These are phyloP conservation scores for Tetrapedia diversipes DNA, from an alignment of 2,888 invertebrate species.

Conservation along the genomic window DNA sequence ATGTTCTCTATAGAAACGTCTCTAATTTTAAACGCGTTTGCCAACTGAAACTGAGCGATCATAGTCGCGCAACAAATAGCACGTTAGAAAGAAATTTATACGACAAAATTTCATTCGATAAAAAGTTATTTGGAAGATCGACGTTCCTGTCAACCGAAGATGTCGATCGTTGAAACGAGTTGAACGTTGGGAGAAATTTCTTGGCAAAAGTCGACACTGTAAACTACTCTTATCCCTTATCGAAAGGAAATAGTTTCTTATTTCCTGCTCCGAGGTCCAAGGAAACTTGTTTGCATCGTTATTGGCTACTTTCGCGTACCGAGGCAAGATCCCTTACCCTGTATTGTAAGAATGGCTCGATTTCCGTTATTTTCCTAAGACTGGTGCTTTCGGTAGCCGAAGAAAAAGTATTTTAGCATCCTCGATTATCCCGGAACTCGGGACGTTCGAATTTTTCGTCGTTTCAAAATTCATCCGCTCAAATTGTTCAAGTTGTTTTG, in stretches of 20 bases:
- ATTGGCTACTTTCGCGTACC: conserved; percentile 58
- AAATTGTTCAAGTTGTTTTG: conserved; percentile 33
- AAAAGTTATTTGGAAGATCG: background rate
- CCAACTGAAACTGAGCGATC: no score
- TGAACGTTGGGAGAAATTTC: conserved; percentile 17
- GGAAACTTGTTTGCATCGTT: conserved; percentile 63
- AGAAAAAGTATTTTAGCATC: conserved; percentile 9
- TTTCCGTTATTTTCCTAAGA: conserved; percentile 30
- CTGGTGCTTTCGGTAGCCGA: background rate
- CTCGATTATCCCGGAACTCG: background rate
- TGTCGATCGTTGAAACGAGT: background rate
- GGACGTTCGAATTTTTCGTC: background rate
- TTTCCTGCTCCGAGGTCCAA: conserved; percentile 23
- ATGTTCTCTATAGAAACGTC: background rate
- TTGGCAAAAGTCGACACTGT: conserved; percentile 10
- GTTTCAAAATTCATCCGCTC: conserved; percentile 30
- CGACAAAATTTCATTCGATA: background rate
- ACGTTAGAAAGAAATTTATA: no score
- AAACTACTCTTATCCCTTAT: conserved; percentile 20
- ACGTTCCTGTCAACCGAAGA: background rate
- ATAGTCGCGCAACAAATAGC: no score
- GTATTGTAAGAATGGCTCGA: background rate
- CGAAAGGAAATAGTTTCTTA: conserved; percentile 35
- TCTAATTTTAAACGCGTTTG: conserved; percentile 16
- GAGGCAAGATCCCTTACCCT: background rate